Base-by-base conservation (phyloP, 2,797 vertebrate genomes). In the Eurystomus glaucurus region DNA sequence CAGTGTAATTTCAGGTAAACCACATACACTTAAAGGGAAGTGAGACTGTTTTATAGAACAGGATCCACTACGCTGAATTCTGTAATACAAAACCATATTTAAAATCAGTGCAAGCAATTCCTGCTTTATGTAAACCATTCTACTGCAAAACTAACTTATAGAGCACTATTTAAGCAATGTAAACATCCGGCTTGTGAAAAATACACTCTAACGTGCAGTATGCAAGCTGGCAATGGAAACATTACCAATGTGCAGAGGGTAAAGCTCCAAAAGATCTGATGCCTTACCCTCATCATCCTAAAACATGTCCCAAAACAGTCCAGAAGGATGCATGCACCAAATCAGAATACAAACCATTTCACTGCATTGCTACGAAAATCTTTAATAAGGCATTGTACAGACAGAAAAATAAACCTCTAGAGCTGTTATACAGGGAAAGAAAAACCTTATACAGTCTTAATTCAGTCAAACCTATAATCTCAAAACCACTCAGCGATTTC, bases 401-500 rank as follows among this genome's bases (percentile, higher is more conserved):
- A 41, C 31, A 89, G 90, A 14, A 91, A 97, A 96, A 91, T 35
- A 72, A 93, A n/a, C 52, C 70, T 75, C 52, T 52, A 51, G 41
- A 89, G 22, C 29, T 72, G 45, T 70, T 88, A 85, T 74, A 82
- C 11, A 14, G 75, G 64, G 55, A 93, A 95, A 72, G 43, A 69
- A 75, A 74, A 72, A 28, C 14, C 52, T 68, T 51, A 76, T 8
- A 33, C 6, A 57, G 15, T 18, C 48, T 70, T 78, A 90, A 57
- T 23, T 25, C 61, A 92, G 93, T 82, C 33, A 60, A 95, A 91
- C 29, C 35, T 77, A 66, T 70, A 85, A 96, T 70, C 58, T 95
- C 55, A 84, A 96, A 95, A 66, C 45, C 61, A 88, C 28, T 92
- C 75, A 57, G 83, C 87, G 94, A 82, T 71, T 93, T 61, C 81